Evolutionary conservation across 2,888 invertebrate genomes (phyloP).

Genomic region (Diplolepis rosae): DNA sequence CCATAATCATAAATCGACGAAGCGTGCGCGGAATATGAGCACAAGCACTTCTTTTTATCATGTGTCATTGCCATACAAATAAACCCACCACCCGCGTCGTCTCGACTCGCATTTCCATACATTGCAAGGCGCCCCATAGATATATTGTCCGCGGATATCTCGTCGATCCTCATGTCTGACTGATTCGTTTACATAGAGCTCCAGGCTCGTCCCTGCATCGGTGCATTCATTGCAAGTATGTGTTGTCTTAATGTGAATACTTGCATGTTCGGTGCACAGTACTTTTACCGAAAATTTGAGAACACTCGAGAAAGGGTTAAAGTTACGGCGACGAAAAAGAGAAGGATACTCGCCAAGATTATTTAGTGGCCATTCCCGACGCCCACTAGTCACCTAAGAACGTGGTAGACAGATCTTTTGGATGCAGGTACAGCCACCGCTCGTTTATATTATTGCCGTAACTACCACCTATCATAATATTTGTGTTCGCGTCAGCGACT

Average conservation of each 20-base stretch:
- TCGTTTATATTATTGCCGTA: conserved; percentile 36
- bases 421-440: conserved; percentile 28
- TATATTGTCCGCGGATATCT: conserved; percentile 33
- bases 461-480: conserved; percentile 64
- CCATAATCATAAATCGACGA: conserved; percentile 22
- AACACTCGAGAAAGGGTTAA: conserved; percentile 45
- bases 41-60: conserved; percentile 32
- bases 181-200: background rate
- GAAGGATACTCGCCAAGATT: conserved; percentile 53
- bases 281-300: conserved; percentile 49
- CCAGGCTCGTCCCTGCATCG: background rate
- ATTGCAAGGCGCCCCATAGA: conserved; percentile 30
- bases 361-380: conserved; percentile 62
- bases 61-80: conserved; percentile 36
- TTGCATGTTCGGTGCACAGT: conserved; percentile 23
- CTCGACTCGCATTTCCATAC: conserved; percentile 42
- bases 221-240: no score
- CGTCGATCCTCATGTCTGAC: conserved; percentile 30
- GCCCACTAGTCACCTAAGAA: conserved; percentile 60
- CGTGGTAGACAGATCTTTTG: conserved; percentile 4
- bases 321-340: conserved; percentile 40
- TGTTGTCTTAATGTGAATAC: conserved; percentile 14
- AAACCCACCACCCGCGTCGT: conserved; percentile 41
- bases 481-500: conserved; percentile 62
- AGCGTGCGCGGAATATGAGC: conserved; percentile 31